These are phyloP conservation scores for Ginglymostoma cirratum DNA, from an alignment of 2,113 vertebrate species.

Conservation along the genomic window DNA sequence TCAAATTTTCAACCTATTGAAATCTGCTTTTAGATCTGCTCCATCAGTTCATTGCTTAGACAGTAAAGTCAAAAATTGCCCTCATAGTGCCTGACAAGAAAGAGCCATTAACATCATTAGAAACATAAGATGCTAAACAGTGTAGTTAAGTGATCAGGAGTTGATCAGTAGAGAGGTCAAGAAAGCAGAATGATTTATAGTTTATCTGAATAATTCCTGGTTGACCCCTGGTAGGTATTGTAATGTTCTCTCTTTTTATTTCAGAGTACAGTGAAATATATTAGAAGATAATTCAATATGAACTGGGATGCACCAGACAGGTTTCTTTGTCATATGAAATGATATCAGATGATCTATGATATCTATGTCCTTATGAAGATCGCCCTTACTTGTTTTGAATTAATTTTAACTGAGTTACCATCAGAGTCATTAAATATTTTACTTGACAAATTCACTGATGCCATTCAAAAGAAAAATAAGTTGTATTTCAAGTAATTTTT, in stretches of 20 bases:
- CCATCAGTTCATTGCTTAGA: background rate
- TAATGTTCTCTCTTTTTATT: background rate
- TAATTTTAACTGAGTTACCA: background rate
- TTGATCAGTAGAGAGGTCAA: background rate
- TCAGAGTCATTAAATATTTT: background rate
- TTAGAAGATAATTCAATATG: background rate
- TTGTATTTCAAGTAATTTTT: background rate
- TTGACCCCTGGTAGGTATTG: background rate
- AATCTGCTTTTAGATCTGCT: background rate
- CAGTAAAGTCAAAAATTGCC: background rate
- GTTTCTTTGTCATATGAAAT: background rate
- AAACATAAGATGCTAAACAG: background rate
- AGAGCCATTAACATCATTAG: background rate
- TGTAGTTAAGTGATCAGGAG: background rate
- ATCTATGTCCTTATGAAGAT: background rate
- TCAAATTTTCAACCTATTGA: background rate
- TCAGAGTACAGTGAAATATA: background rate
- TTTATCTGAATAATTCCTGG: background rate
- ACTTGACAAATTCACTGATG: background rate
- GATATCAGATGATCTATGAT: background rate
- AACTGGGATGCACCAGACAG: background rate
- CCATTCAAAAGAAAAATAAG: background rate
- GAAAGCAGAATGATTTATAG: background rate
- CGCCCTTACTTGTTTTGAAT: background rate
- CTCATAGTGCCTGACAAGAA: background rate